These are phyloP conservation scores for Blastobasis lacticolella DNA, from an alignment of 2,888 invertebrate genomes.

Conservation along the genomic window DNA sequence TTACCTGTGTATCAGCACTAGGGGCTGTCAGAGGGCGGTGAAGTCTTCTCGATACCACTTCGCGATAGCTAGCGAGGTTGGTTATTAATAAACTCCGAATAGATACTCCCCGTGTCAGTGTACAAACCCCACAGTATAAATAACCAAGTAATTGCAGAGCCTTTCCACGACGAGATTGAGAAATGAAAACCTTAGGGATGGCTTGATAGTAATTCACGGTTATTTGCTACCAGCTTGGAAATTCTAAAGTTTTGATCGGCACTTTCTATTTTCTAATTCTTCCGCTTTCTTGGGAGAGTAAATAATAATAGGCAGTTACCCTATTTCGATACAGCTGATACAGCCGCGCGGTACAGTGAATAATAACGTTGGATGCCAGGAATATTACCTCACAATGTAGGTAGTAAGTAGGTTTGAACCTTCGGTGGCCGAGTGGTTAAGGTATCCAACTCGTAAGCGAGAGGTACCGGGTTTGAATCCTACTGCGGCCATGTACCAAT, in stretches of 20 bases:
- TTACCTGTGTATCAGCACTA: constrained; percentile 29
- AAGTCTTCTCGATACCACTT: constrained; percentile 23
- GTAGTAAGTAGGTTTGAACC: no score
- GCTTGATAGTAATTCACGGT: constrained; percentile 25
- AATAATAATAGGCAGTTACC: constrained; percentile 3
- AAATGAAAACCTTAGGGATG: constrained; percentile 45
- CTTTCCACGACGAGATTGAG: constrained; percentile 50
- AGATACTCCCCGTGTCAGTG: constrained; percentile 50
- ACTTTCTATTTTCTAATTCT: constrained; percentile 12
- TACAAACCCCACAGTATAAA: constrained; percentile 46
- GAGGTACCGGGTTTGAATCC: no score
- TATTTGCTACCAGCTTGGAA: constrained; percentile 13
- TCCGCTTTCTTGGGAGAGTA: constrained; percentile 4
- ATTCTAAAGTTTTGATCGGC: constrained; percentile 3
- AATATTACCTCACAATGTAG: no score
- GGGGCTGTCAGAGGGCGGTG: constrained; percentile 23
- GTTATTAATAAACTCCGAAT: constrained; percentile 56
- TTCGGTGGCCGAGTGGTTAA: no score
- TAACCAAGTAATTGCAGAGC: constrained; percentile 57
- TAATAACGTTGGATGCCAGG: no score
- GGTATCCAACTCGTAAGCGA: no score
- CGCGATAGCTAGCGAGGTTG: constrained; percentile 23
- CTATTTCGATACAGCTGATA: no score
- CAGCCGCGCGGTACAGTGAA: no score
- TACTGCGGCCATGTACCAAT: no score